Conservation (phyloP, 2,797 vertebrate species). For the Hoplostethus mediterraneus region DNA sequence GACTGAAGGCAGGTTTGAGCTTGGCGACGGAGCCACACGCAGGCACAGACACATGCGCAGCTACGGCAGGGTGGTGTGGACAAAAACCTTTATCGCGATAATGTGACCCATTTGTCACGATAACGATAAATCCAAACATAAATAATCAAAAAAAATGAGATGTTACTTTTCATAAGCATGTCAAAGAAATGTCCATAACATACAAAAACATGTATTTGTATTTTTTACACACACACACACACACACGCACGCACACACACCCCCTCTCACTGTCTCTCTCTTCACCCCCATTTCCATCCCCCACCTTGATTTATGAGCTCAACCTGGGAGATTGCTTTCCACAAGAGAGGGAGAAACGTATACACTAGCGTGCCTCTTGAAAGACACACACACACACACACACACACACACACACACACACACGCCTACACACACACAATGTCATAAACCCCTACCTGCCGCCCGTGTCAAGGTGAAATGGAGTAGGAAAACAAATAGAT, state of each 20-base stretch:
- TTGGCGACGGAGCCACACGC: constrained; percentile 41
- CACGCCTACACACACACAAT: constrained; percentile 27
- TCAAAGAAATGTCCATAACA: too few species aligned
- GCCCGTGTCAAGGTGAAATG: constrained; percentile 83
- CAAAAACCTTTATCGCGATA: too few species aligned
- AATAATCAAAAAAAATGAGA: too few species aligned
- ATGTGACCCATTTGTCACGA: too few species aligned
- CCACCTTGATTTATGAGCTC: constrained; percentile 79
- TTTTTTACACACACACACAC: background rate
- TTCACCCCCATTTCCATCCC: constrained; percentile 67
- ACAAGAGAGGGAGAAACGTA: constrained; percentile 67
- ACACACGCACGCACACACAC: constrained; percentile 19
- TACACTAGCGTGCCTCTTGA: constrained; percentile 55
- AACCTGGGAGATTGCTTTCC: constrained; percentile 80
- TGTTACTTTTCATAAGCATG: too few species aligned
- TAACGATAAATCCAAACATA: too few species aligned
- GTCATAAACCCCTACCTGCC: constrained; percentile 66
- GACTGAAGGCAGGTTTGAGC: constrained; percentile 52
- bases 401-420: constrained; percentile 42
- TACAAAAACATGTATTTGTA: too few species aligned
- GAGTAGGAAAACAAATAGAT: constrained; percentile 84
- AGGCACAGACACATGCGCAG: too few species aligned
- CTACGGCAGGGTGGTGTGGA: too few species aligned
- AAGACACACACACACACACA: constrained; percentile 11
- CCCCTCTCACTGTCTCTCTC: too few species aligned